These are phyloP conservation scores for Gymnodraco acuticeps DNA, from an alignment of 2,797 vertebrate genomes.

Conservation along the genomic window DNA sequence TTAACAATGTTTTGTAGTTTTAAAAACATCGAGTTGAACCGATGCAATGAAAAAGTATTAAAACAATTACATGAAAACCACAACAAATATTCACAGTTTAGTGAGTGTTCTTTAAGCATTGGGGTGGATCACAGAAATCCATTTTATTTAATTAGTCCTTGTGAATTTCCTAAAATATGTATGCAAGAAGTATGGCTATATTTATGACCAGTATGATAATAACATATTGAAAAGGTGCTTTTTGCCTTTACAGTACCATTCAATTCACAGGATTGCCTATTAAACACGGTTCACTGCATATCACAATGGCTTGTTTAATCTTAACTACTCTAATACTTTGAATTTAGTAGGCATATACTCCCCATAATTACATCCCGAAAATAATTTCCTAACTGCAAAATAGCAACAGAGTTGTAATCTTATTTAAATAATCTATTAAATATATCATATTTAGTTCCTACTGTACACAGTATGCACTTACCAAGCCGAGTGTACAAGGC, in stretches of 20 bases:
- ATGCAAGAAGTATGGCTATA: conserved; percentile 12
- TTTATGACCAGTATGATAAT: conserved; percentile 15
- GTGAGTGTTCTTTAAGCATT: not conserved
- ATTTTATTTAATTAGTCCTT: not conserved
- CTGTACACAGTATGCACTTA: not conserved
- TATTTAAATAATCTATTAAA: not conserved
- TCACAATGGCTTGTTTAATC: conserved; percentile 52
- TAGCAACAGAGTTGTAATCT: not conserved
- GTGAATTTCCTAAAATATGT: conserved; percentile 7
- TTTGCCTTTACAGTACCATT: conserved; percentile 32
- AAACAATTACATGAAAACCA: not conserved
- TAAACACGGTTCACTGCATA: conserved; percentile 30
- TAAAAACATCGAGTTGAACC: not conserved
- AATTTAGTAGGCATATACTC: conserved; percentile 45
- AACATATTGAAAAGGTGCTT: conserved; percentile 50
- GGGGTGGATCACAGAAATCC: not conserved
- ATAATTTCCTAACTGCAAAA: conserved; percentile 18
- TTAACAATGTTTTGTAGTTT: not conserved
- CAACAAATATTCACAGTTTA: not conserved
- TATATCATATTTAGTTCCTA: not conserved
- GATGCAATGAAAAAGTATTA: not conserved
- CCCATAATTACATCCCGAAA: conserved; percentile 34
- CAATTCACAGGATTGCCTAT: conserved; percentile 31
- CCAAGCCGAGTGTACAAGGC: not conserved
- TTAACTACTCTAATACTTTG: conserved; percentile 30